phyloP scores from a whole-genome alignment of 37 sponge, comb jelly and placozoan species.

The Hexactinellida sp. region DNA sequence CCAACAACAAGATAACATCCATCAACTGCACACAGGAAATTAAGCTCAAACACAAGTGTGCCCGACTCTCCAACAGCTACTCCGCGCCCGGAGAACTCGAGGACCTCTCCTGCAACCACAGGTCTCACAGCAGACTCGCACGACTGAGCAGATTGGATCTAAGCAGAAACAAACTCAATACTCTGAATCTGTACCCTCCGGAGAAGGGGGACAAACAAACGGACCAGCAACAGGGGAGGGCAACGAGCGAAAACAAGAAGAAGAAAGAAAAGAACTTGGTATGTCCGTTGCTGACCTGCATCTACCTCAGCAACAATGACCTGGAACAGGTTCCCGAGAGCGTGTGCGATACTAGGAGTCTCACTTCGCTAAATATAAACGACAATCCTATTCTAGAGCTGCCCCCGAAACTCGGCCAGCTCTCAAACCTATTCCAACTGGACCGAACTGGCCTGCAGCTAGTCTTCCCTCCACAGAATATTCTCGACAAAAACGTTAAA shows the following conservation, averaged over 20 bases:
- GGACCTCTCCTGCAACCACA: slow-evolving; percentile 28
- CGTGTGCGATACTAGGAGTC: slow-evolving; percentile 37
- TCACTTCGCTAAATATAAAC: slow-evolving; percentile 50
- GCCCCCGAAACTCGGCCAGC: slow-evolving; percentile 45
- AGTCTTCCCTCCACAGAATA: slow-evolving; percentile 62
- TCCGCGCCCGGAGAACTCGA: background rate
- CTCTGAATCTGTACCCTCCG: slow-evolving; percentile 28
- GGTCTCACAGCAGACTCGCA: slow-evolving; percentile 21
- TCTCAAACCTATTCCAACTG: slow-evolving; percentile 63
- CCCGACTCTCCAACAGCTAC: background rate
- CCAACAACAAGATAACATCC: slow-evolving; percentile 28
- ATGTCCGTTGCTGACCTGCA: slow-evolving; percentile 41
- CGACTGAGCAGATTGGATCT: slow-evolving; percentile 34
- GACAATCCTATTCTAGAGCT: slow-evolving; percentile 56
- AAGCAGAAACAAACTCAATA: slow-evolving; percentile 21
- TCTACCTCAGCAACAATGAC: slow-evolving; percentile 10
- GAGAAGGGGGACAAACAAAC: slow-evolving; percentile 9
- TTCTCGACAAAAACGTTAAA: slow-evolving; percentile 52
- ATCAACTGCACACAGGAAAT: slow-evolving; percentile 27
- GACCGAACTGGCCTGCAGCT: slow-evolving; percentile 57
- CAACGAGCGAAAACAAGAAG: background rate
- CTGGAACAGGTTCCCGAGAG: slow-evolving; percentile 40
- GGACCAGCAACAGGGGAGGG: background rate
- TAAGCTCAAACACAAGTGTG: background rate
- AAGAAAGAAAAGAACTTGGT: slow-evolving; percentile 20